phyloP scores from a whole-genome alignment of 2,113 vertebrate species.

The Callocephalon fimbriatum region DNA sequence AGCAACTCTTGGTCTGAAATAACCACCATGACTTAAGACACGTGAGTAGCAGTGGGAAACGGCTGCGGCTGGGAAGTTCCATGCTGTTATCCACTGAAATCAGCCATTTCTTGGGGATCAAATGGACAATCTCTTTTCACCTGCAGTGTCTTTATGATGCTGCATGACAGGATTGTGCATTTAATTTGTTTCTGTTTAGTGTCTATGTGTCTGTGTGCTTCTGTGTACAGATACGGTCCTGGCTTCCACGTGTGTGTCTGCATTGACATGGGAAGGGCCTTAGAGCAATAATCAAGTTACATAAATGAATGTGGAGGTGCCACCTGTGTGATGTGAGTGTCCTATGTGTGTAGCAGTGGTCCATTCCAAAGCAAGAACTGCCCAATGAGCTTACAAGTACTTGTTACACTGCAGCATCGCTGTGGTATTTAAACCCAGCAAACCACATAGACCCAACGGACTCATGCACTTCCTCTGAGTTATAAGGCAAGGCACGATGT shows the following conservation, averaged over 20 bases:
- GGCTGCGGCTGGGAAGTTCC: neutral
- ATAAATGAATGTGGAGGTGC: neutral
- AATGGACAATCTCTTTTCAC: neutral
- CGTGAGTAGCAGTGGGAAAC: neutral
- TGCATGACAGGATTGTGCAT: fast-evolving
- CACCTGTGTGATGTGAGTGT: neutral
- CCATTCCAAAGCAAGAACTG: neutral
- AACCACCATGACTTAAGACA: neutral
- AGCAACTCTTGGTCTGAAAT: neutral
- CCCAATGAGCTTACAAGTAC: fast-evolving
- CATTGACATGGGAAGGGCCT: neutral
- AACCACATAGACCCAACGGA: fast-evolving
- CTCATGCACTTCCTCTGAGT: neutral
- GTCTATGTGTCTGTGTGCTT: fast-evolving
- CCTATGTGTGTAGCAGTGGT: neutral
- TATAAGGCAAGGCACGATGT: fast-evolving
- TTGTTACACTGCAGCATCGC: fast-evolving
- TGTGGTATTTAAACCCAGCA: neutral
- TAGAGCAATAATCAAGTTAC: neutral
- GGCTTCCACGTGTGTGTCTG: neutral
- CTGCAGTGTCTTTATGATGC: fast-evolving
- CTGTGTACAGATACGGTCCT: neutral
- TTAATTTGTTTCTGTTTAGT: fast-evolving
- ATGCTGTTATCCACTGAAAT: neutral
- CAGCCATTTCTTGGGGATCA: neutral